Evolutionary conservation across 2,888 invertebrate genomes (phyloP), one percentile per base, ranked within the genome.

Genomic region (Phaonia tiefii): DNA sequence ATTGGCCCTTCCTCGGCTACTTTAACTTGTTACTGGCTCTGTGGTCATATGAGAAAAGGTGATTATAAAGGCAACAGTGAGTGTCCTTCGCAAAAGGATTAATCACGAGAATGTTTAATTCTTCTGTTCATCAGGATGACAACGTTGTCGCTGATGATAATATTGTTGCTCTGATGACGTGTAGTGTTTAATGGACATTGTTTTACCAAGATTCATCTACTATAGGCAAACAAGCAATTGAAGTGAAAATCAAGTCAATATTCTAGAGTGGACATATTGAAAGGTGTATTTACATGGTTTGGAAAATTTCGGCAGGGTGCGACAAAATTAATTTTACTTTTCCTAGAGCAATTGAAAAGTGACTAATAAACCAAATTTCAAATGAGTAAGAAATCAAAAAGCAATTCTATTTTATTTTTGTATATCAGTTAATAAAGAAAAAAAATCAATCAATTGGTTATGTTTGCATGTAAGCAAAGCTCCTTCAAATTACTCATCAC

Each of bases 11-110:
- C 2, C 15, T 44, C 7, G 25, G 44, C 49, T 22, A 11, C 4
- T 26, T n/a, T 56, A 17, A 46, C 37, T 15, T 46, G 17, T 46
- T 51, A 11, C 11, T n/a, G 13, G 39, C 10, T 17, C n/a, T n/a
- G n/a, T 54, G 39, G 39, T 15, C 58, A 75, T 39, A 39, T 51
- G 69, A 69, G 69, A 17, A 69, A 42, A 75, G 60, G 13, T 31
- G 69, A 75, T 75, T 60, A 67, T 66, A 31, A 56, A 22, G 17
- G 54, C 22, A 25, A 20, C 25, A 51, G 67, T 46, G 22, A 42
- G 25, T 22, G 42, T 54, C 42, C 69, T 56, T 69, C 42, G 15
- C 3, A 46, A 25, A 15, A 65, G 65, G 46, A 65, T 65, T 54
- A 22, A 13, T 2, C 54, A 25, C 54, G 54, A 54, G 54, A 22